Evolutionary conservation across 1,140 invertebrate species (phyloP).

Genomic region (Zaprionus africanus): DNA sequence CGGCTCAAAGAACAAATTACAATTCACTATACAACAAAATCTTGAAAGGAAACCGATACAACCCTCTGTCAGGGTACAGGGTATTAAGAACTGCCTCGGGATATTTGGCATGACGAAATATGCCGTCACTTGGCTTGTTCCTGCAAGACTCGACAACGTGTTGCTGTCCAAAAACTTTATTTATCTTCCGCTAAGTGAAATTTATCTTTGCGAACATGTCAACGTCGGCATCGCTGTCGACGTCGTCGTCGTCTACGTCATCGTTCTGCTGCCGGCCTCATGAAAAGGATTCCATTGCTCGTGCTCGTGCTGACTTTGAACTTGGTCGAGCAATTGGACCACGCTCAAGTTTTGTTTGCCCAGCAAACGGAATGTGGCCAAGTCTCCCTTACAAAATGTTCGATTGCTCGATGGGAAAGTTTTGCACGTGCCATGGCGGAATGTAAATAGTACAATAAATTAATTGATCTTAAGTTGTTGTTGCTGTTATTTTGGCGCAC

Average conservation of each 20-base stretch:
- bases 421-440: constrained; percentile 45
- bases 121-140: constrained; percentile 47
- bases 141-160: constrained; percentile 38
- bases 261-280: constrained; percentile 23
- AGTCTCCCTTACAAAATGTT: constrained; percentile 28
- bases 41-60: not conserved
- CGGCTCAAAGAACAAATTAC: not conserved
- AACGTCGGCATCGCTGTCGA: constrained; percentile 44
- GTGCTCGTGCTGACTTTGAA: constrained; percentile 51
- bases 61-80: not conserved
- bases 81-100: constrained; percentile 37
- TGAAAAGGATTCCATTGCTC: constrained; percentile 49
- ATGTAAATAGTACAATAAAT: constrained; percentile 52
- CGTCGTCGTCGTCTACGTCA: constrained; percentile 13
- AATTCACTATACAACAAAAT: not conserved
- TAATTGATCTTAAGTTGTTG: constrained; percentile 48
- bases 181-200: constrained; percentile 79
- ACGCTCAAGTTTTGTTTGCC: constrained; percentile 51
- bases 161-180: constrained; percentile 75
- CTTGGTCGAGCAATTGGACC: constrained; percentile 52
- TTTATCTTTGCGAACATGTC: constrained; percentile 78
- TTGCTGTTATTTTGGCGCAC: not conserved
- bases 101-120: constrained; percentile 54
- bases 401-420: constrained; percentile 51
- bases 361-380: constrained; percentile 28